These are phyloP conservation scores for Microctonus brassicae DNA, from an alignment of 2,888 invertebrate genomes.

Conservation along the genomic window DNA sequence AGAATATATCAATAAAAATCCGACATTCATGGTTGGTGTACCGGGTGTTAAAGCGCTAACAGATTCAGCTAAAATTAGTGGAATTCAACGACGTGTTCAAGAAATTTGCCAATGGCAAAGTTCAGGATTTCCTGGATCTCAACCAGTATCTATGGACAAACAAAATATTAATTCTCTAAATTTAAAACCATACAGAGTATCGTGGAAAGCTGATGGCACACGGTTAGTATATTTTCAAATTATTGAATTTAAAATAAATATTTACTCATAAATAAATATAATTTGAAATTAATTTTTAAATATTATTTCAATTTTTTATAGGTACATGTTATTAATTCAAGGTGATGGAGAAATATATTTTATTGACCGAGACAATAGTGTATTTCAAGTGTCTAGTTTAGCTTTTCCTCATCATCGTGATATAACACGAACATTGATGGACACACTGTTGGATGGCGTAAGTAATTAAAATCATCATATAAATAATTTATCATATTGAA, in stretches of 20 bases:
- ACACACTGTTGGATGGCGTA: conserved; percentile 94
- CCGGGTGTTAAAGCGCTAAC: conserved; percentile 81
- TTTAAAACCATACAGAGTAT: conserved; percentile 91
- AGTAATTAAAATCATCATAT: conserved; percentile 59
- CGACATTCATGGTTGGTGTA: conserved; percentile 89
- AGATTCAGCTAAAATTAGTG: conserved; percentile 73
- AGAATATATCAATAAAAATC: conserved; percentile 74
- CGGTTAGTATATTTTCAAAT: too few species aligned
- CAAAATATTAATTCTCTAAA: conserved; percentile 82
- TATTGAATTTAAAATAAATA: neutral
- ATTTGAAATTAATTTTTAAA: conserved; percentile 3
- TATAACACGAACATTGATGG: conserved; percentile 77
- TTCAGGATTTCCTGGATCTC: conserved; percentile 93
- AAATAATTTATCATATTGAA: conserved; percentile 4
- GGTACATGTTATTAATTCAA: conserved; percentile 97
- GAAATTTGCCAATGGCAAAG: conserved; percentile 84
- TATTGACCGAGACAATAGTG: conserved; percentile 94
- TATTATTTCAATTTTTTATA: conserved; percentile 62
- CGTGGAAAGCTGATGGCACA: conserved; percentile 99
- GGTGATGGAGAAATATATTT: conserved; percentile 89
- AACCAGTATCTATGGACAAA: conserved; percentile 96
- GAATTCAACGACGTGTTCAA: conserved; percentile 83
- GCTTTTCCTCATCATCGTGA: conserved; percentile 85
- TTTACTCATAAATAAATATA: conserved; percentile 2
- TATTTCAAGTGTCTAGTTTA: conserved; percentile 87